Base-by-base conservation (phyloP, 2,888 invertebrate species). In the Bedellia somnulentella region DNA sequence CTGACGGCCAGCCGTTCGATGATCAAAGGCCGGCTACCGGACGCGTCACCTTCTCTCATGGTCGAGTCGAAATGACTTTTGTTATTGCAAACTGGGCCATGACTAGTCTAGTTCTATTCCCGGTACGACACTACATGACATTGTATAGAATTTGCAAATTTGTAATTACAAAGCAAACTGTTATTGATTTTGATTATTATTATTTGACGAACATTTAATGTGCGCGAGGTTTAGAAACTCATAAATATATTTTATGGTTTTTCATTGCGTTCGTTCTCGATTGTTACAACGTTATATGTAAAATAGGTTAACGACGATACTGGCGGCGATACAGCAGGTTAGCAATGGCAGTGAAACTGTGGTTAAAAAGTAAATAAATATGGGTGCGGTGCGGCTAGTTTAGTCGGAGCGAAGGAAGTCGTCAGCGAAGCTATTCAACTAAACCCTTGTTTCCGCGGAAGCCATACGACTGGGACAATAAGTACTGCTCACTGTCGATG, bases 361-460 rank as follows among this genome's bases (percentile, higher is more conserved):
- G 3, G 29, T n/a, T 13, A 21, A 22, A 22, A 29, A 29, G 22
- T 29, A 22, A 18, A n/a, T 14, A 22, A 15, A n/a, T n/a, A 17
- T 2, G 8, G n/a, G n/a, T 11, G 3, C 17, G 17, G 27, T 17
- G 8, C 24, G 12, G 11, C n/a, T 11, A 24, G 22, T n/a, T n/a
- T n/a, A n/a, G 22, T 12, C 13, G 22, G n/a, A 5, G 17, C 6
- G 6, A 23, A 12, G 11, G 24, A 24, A 12, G 9, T 16, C 5
- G 27, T 27, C 18, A 10, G 17, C 29, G n/a, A n/a, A n/a, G n/a
- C n/a, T n/a, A n/a, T n/a, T n/a, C n/a, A 13, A 67, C 67, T 73
- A 73, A 71, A 75, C 70, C 60, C 62, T 71, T 71, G 70, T 73
- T 73, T 73, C 70, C 71, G 70, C 67, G 60, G 75, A 75, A 75